phyloP scores from a whole-genome alignment of 2,113 vertebrate species.

The Romanogobio albipinnatus region DNA sequence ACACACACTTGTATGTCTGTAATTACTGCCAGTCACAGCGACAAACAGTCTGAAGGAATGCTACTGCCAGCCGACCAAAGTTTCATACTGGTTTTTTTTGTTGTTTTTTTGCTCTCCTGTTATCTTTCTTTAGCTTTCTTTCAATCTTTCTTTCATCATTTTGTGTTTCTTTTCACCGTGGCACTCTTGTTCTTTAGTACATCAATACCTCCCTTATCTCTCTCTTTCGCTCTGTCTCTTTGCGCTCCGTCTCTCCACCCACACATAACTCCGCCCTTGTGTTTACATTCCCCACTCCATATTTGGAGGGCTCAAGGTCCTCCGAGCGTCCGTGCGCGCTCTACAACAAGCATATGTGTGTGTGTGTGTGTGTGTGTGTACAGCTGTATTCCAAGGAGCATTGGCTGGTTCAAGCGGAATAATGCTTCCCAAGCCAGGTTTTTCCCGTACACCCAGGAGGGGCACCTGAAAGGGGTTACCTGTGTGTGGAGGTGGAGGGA shows the following conservation, averaged over 20 bases:
- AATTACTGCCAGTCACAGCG: slow-evolving; percentile 21
- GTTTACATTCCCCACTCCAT: slow-evolving; percentile 58
- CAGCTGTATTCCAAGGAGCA: slow-evolving; percentile 34
- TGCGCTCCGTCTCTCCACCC: slow-evolving; percentile 38
- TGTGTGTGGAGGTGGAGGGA: slow-evolving; percentile 55
- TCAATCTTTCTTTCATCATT: neutral
- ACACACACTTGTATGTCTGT: slow-evolving; percentile 15
- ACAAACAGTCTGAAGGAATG: slow-evolving; percentile 29
- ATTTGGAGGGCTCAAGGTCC: slow-evolving; percentile 56
- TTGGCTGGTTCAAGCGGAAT: slow-evolving; percentile 37
- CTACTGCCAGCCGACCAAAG: neutral
- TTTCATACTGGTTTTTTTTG: neutral
- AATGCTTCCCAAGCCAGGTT: slow-evolving; percentile 43
- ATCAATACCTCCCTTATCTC: slow-evolving; percentile 27
- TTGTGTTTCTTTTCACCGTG: neutral
- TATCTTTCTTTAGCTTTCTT: slow-evolving; percentile 22
- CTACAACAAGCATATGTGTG: slow-evolving; percentile 32
- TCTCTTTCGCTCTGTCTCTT: slow-evolving; percentile 22
- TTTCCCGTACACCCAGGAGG: slow-evolving; percentile 53
- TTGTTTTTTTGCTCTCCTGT: neutral
- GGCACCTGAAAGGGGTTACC: slow-evolving; percentile 53
- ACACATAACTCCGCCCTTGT: slow-evolving; percentile 49
- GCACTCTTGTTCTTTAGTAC: neutral
- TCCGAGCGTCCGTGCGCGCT: slow-evolving; percentile 21
- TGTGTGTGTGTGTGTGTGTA: slow-evolving; percentile 22